phyloP scores from a whole-genome alignment of 2,797 vertebrate genomes.

The Vultur gryphus region DNA sequence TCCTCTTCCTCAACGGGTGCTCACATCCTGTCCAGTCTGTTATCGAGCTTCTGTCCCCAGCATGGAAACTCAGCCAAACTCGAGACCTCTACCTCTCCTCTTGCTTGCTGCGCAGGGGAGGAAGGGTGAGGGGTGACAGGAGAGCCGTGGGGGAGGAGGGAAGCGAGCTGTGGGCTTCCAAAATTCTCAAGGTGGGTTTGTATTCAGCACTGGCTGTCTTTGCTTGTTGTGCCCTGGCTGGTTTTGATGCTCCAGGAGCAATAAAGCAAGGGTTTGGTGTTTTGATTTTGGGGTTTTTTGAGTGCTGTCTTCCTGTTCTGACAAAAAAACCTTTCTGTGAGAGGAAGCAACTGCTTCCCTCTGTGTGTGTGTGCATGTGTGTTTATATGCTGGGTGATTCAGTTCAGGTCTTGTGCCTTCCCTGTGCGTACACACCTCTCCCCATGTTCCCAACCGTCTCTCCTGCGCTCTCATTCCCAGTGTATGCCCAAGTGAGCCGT shows the following conservation, averaged over 20 bases:
- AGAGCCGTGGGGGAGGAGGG: neutral
- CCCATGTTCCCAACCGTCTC: neutral
- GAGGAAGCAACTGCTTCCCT: neutral
- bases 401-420: neutral
- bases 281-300: neutral
- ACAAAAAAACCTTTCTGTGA: neutral
- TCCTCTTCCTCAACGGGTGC: slow-evolving; percentile 16
- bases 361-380: too few species aligned
- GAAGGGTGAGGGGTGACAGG: neutral
- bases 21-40: slow-evolving; percentile 37
- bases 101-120: neutral
- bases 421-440: neutral
- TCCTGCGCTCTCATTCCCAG: neutral
- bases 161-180: neutral
- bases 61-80: slow-evolving; percentile 18
- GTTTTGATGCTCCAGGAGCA: neutral
- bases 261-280: neutral
- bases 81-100: neutral
- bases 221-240: neutral
- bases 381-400: neutral
- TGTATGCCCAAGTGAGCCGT: neutral
- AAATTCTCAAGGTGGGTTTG: neutral
- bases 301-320: neutral
- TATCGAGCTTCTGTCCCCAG: neutral
- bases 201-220: neutral